Evolutionary conservation across 1,140 invertebrate genomes (phyloP), one percentile per base, ranked within the genome.

Genomic region (Drosophila asahinai): DNA sequence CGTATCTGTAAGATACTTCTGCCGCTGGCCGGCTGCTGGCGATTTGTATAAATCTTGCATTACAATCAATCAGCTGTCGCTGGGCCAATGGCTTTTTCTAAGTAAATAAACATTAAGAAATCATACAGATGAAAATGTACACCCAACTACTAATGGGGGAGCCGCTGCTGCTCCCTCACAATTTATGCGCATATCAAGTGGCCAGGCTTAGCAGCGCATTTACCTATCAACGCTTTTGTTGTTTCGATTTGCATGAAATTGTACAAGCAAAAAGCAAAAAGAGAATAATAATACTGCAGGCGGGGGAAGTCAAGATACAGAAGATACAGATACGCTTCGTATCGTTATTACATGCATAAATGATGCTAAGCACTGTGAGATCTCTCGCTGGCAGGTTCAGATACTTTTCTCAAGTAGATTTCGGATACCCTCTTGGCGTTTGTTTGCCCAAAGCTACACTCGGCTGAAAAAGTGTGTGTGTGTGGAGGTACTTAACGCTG

Each of bases 51-150:
- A 79, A 77, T 63, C 80, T 80, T 66, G 81, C 86, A 86, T 90
- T 90, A 82, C 86, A 84, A 90, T 90, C 81, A 82, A 90, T 90
- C 86, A 90, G 80, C 74, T 82, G 84, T 89, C 79, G 82, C 79
- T 45, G 66, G 55, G 22, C 55, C 55, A 86, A 81, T 82, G 74
- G 83, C 78, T 64, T 80, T 80, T 84, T 81, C 11, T 12, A 71
- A 87, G 77, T 83, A 87, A 77, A 75, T 83, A 87, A 87, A 83
- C 83, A 89, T 80, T 80, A 75, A 58, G 77, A 78, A 84, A 77
- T 89, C 84, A 81, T 58, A 61, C 22, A 54, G 48, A 82, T 63
- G 62, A 62, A 81, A 71, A 60, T 71, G 62, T 52, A 72, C 49
- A 61, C 49, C 48, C 66, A 51, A 59, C 72, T 72, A 81, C 72